Percentiles rank a stretch among this genome's conserved stretches.
These are phyloP conservation scores for Bos taurus DNA, from an alignment of 2,113 vertebrate genomes.

Conservation along the genomic window DNA sequence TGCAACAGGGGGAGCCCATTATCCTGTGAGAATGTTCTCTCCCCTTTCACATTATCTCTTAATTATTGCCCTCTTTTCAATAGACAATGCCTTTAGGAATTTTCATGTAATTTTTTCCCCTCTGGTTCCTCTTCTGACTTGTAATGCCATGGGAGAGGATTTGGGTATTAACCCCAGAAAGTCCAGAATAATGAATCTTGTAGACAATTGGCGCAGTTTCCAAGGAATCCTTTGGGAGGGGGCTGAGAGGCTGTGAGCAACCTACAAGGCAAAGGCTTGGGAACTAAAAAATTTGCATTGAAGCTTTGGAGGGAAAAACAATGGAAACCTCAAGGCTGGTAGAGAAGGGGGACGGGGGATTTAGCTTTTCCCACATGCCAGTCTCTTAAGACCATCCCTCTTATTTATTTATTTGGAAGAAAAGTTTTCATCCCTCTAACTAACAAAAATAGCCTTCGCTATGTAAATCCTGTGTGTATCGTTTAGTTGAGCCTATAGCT, in stretches of 20 bases:
- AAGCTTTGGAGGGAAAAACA: constrained; percentile 58
- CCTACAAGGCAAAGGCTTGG: constrained; percentile 64
- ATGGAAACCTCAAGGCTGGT: constrained; percentile 62
- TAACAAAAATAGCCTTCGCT: constrained; percentile 67
- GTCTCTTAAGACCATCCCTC: constrained; percentile 64
- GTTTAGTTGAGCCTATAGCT: constrained; percentile 71
- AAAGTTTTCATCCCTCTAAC: constrained; percentile 58
- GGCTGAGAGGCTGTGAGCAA: constrained; percentile 51
- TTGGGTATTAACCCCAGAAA: constrained; percentile 76
- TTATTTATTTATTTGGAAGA: constrained; percentile 64
- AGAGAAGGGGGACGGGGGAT: constrained; percentile 18
- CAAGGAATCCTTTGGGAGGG: constrained; percentile 40
- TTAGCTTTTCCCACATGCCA: constrained; percentile 76
- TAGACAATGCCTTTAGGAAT: constrained; percentile 72
- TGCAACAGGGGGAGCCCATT: constrained; percentile 75
- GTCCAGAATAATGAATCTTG: constrained; percentile 51
- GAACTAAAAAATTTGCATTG: constrained; percentile 73
- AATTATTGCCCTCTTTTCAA: constrained; percentile 78
- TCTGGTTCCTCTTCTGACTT: constrained; percentile 41
- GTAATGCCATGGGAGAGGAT: constrained; percentile 33
- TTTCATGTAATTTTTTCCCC: constrained; percentile 65
- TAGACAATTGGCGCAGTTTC: constrained; percentile 52
- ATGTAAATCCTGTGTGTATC: constrained; percentile 74
- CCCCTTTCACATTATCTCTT: constrained; percentile 76
- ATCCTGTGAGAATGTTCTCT: constrained; percentile 72